Base-by-base conservation (phyloP, 1,140 invertebrate genomes). In the Macrosteles quadrilineatus region DNA sequence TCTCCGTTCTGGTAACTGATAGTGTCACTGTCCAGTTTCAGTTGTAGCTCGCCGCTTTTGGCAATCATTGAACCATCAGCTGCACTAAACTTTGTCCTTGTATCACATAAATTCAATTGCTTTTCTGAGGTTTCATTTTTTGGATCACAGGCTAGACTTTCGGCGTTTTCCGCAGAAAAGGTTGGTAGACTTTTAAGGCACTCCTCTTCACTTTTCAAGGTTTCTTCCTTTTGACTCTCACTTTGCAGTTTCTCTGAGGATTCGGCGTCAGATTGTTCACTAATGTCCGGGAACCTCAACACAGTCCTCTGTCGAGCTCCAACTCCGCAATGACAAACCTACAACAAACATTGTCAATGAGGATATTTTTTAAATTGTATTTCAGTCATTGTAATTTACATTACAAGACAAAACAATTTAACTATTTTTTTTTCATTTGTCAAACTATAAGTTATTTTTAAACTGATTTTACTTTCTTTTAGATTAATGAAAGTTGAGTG, bases 61-160 rank as follows among this genome's bases (percentile, higher is more conserved):
- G 81, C 75, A 29, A 78, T 75, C 12, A 82, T 80, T 9, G 79
- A 74, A 72, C 80, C 83, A 40, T 84, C 82, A 64, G 78, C 81
- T 0, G 81, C 73, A 59, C 79, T 80, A 74, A 81, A 80, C 68
- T 82, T 81, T 47, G 32, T 31, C 25, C 25, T 66, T 66, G 32
- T 21, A 43, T 66, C 63, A 66, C 32, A 66, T 11, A 40, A 11
- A 30, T 1, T n/a, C 29, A n/a, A 32, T 36, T 3, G 11, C 29
- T 63, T 63, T 31, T 30, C 30, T 12, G n/a, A 11, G 32, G n/a
- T 63, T 32, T 32, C 31, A 63, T 32, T 32, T 63, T 63, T 63
- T 17, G 59, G 29, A 32, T 63, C 59, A 63, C 59, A 32, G 59
- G 32, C 59, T 57, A 57, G 53, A 63, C 14, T 63, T 63, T 32